phyloP scores from a whole-genome alignment of 2,888 invertebrate genomes.

The Drosophila cracens region DNA sequence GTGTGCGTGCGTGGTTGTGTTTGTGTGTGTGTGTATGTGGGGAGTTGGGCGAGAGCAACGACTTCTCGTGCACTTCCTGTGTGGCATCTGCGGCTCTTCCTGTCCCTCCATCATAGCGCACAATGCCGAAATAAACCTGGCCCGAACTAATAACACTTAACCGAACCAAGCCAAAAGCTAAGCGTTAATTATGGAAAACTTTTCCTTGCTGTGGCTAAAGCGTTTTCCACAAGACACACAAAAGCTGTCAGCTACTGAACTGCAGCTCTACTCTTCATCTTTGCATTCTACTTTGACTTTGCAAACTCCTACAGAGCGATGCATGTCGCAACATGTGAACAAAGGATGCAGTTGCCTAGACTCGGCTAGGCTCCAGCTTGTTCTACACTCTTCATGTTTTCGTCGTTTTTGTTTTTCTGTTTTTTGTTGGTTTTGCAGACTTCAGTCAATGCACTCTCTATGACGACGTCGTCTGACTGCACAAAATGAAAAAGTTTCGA shows the following conservation, averaged over 20 bases:
- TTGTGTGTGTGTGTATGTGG: not conserved
- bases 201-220: slow-evolving; percentile 58
- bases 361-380: slow-evolving; percentile 5
- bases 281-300: not conserved
- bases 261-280: slow-evolving; percentile 20
- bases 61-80: slow-evolving; percentile 53
- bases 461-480: slow-evolving; percentile 80
- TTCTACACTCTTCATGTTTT: slow-evolving; percentile 50
- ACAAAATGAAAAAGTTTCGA: slow-evolving; percentile 80
- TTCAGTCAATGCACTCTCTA: slow-evolving; percentile 83
- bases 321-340: slow-evolving; percentile 74
- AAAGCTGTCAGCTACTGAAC: slow-evolving; percentile 67
- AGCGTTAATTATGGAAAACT: slow-evolving; percentile 77
- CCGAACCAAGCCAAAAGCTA: slow-evolving; percentile 61
- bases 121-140: slow-evolving; percentile 28
- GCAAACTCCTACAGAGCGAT: slow-evolving; percentile 34
- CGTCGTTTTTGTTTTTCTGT: slow-evolving; percentile 36
- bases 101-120: not conserved
- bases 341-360: slow-evolving; percentile 73
- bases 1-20: slow-evolving; percentile 12
- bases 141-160: slow-evolving; percentile 76
- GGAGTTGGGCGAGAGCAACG: slow-evolving; percentile 35
- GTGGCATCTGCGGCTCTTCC: not conserved
- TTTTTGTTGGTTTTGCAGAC: slow-evolving; percentile 61
- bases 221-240: slow-evolving; percentile 59